Evolutionary conservation across 2,888 invertebrate species (phyloP).

Genomic region (Tridacna crocea): DNA sequence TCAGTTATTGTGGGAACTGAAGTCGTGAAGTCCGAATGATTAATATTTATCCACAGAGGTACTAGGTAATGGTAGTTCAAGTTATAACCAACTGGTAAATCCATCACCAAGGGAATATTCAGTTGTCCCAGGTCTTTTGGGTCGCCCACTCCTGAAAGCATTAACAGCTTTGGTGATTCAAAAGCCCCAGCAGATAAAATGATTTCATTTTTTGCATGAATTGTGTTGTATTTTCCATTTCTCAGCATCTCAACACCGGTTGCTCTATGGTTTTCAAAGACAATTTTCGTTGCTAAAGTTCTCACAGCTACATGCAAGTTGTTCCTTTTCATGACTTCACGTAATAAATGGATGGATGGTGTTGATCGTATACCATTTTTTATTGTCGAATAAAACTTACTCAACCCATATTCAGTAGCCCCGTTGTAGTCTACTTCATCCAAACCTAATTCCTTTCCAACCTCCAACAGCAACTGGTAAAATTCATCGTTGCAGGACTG

Average conservation of each 20-base stretch:
- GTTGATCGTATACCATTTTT: not conserved
- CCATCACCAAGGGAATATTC: not conserved
- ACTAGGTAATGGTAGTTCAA: not conserved
- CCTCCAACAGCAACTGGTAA: not conserved
- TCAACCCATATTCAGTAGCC: not conserved
- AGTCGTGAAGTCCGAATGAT: not conserved
- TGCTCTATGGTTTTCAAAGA: not conserved
- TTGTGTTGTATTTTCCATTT: not conserved
- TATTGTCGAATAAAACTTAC: not conserved
- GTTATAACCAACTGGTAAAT: conserved; percentile 4
- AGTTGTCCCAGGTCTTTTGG: not conserved
- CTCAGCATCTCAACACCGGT: not conserved
- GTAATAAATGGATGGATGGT: not conserved
- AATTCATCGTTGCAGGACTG: not conserved
- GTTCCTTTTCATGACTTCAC: not conserved
- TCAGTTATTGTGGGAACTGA: not conserved
- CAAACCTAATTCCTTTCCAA: not conserved
- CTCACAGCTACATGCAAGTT: not conserved
- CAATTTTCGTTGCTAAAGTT: not conserved
- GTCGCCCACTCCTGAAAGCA: conserved; percentile 10
- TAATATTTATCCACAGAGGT: not conserved
- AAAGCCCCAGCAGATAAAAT: conserved; percentile 4
- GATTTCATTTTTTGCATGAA: not conserved
- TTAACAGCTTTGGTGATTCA: conserved; percentile 2
- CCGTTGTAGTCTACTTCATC: not conserved